These are phyloP conservation scores for Psittacula derbiana DNA, from an alignment of 2,797 vertebrate species.

Conservation along the genomic window DNA sequence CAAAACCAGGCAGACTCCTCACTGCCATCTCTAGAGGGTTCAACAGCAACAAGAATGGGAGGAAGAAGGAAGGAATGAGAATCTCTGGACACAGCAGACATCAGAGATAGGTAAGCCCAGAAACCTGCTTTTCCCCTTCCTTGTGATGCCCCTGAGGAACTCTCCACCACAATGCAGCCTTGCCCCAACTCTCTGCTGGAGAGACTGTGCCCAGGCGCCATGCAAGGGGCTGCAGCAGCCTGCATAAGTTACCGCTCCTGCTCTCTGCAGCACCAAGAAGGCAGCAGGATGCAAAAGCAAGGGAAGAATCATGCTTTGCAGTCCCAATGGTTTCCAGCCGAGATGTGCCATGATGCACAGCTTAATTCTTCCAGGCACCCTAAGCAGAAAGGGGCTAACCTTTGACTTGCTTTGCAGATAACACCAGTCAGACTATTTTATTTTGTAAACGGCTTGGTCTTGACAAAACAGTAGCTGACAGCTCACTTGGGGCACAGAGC, in stretches of 20 bases:
- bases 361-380: background rate
- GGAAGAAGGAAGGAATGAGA: background rate
- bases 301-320: background rate
- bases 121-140: background rate
- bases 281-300: background rate
- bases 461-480: background rate
- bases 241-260: rapidly evolving
- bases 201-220: rapidly evolving
- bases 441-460: background rate
- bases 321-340: background rate
- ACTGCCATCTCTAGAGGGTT: background rate
- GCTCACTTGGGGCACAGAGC: background rate
- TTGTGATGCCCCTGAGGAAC: background rate
- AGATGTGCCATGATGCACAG: background rate
- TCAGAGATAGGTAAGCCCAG: background rate
- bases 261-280: background rate
- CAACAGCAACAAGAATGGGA: background rate
- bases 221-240: rapidly evolving
- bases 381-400: background rate
- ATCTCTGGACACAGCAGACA: background rate
- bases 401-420: background rate
- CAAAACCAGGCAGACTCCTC: background rate
- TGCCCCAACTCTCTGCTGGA: background rate
- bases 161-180: rapidly evolving
- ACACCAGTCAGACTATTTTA: background rate